These are phyloP conservation scores for Toxotes lorentzi DNA, from an alignment of 2,797 vertebrate genomes.

Conservation along the genomic window DNA sequence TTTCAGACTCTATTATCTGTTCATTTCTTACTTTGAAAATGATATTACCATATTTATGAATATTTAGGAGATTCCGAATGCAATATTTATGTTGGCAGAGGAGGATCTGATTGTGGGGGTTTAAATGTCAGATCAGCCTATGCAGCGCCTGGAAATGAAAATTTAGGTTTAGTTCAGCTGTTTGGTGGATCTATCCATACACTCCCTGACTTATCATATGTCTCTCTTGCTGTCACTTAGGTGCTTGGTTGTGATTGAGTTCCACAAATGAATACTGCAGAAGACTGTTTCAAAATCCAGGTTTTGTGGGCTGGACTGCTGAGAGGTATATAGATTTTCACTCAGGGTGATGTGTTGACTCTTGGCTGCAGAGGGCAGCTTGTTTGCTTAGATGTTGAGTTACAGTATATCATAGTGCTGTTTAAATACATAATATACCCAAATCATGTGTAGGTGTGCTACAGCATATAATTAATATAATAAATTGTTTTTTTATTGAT, in stretches of 20 bases:
- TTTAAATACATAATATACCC: too few relatives aligned
- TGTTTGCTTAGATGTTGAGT: neutral
- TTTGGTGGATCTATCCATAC: neutral
- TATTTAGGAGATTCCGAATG: conserved; percentile 24
- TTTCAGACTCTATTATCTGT: too few relatives aligned
- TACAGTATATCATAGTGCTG: neutral
- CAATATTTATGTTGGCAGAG: conserved; percentile 25
- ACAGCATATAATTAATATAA: too few relatives aligned
- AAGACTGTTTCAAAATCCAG: neutral
- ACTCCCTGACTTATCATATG: neutral
- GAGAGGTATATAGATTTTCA: neutral
- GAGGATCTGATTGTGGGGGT: conserved; percentile 12
- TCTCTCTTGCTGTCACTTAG: conserved; percentile 1
- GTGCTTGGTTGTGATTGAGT: neutral
- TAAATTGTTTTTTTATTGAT: too few relatives aligned
- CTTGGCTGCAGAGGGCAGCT: neutral
- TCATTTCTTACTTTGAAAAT: conserved; percentile 2
- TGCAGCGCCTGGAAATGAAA: conserved; percentile 1
- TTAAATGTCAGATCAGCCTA: conserved; percentile 26
- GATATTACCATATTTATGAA: neutral
- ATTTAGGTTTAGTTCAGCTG: neutral
- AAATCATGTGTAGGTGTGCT: too few relatives aligned
- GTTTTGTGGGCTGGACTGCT: neutral
- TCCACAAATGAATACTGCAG: neutral
- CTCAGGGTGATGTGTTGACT: neutral